These are phyloP conservation scores for Oreochromis mossambicus DNA, from an alignment of 2,797 vertebrate species.

Conservation along the genomic window DNA sequence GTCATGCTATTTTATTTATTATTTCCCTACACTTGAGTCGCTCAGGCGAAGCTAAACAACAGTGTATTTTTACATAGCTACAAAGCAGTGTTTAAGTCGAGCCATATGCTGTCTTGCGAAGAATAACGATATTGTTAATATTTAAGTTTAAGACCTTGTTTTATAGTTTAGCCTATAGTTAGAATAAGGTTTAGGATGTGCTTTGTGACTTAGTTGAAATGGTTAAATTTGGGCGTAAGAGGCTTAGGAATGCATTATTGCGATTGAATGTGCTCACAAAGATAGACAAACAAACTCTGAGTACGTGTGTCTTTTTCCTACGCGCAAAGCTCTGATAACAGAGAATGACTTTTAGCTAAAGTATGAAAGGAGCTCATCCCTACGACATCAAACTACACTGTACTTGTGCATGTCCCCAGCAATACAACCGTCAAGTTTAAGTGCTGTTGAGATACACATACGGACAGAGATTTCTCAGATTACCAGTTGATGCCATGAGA, in stretches of 20 bases:
- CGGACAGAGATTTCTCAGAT: background rate
- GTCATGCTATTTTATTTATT: no score
- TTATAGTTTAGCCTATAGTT: background rate
- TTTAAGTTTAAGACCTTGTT: background rate
- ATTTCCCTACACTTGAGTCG: no score
- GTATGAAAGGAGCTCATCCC: background rate
- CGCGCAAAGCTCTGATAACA: background rate
- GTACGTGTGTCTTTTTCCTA: background rate
- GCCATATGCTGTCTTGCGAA: background rate
- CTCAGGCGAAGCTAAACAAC: no score
- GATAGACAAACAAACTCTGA: background rate
- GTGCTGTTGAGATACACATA: background rate
- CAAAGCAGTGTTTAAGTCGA: no score
- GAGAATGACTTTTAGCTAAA: background rate
- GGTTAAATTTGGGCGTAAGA: background rate
- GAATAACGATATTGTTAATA: background rate
- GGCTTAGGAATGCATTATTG: background rate
- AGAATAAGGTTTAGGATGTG: background rate
- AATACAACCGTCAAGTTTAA: background rate
- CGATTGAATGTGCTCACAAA: background rate
- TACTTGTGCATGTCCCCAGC: background rate
- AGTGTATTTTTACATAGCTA: no score
- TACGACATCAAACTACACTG: background rate
- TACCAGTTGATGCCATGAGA: background rate
- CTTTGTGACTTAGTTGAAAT: background rate